Conservation (phyloP, 2,113 vertebrate species). For the Nibea albiflora region DNA sequence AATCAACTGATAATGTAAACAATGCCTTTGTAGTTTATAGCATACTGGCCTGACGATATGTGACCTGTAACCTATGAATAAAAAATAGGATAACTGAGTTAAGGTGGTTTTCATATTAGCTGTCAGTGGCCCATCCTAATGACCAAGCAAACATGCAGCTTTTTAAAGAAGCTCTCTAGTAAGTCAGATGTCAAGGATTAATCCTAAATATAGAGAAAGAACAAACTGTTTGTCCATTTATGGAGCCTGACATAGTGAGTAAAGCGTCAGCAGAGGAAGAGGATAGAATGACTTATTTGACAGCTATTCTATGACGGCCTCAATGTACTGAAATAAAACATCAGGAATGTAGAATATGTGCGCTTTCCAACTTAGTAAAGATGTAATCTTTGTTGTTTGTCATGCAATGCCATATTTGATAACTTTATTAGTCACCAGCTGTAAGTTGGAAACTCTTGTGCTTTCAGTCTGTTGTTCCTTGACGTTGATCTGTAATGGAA, state of each 20-base stretch:
- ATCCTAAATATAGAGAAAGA: slow-evolving; percentile 12
- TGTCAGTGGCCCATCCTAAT: background rate
- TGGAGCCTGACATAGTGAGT: slow-evolving; percentile 8
- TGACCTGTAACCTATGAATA: background rate
- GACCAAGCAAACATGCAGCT: background rate
- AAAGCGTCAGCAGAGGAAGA: slow-evolving; percentile 27
- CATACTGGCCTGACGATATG: background rate
- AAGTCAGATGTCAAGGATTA: slow-evolving; percentile 20
- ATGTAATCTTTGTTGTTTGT: slow-evolving; percentile 7
- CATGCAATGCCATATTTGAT: slow-evolving; percentile 7
- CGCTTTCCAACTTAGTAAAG: background rate
- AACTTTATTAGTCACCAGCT: slow-evolving; percentile 9
- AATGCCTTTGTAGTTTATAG: background rate
- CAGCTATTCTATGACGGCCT: slow-evolving; percentile 35
- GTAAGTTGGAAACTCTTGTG: slow-evolving; percentile 1
- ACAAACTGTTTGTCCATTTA: slow-evolving; percentile 43
- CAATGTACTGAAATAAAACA: slow-evolving; percentile 25
- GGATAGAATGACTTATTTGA: slow-evolving; percentile 40
- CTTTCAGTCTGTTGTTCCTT: slow-evolving; percentile 24
- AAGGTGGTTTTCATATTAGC: background rate
- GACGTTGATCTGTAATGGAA: slow-evolving; percentile 45
- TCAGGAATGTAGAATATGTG: slow-evolving; percentile 51
- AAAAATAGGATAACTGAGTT: background rate
- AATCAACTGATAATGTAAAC: background rate
- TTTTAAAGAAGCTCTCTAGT: background rate